Conservation (phyloP, 2,797 vertebrate species). For the Cygnus olor region DNA sequence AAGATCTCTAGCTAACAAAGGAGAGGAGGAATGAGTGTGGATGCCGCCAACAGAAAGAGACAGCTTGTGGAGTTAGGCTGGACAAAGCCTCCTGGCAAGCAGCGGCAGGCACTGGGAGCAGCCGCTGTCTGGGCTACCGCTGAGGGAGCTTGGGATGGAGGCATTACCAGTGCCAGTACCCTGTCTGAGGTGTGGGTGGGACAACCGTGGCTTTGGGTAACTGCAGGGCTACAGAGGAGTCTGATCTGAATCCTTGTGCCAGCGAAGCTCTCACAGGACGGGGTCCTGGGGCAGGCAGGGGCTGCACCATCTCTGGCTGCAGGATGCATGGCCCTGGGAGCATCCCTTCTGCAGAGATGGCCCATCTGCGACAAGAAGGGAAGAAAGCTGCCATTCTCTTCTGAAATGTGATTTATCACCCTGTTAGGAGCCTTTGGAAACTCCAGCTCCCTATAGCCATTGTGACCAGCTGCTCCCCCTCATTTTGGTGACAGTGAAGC, state of each 20-base stretch:
- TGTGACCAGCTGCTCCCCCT: neutral
- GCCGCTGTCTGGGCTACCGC: neutral
- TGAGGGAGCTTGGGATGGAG: neutral
- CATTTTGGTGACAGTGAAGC: neutral
- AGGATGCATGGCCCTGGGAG: neutral
- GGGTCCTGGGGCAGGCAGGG: neutral
- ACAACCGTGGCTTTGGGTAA: neutral
- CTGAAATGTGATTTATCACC: neutral
- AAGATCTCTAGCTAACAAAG: conserved; percentile 10
- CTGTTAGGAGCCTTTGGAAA: neutral
- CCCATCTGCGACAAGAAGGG: neutral
- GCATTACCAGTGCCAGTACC: neutral
- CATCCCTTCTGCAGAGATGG: neutral
- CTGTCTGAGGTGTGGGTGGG: neutral
- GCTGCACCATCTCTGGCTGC: neutral
- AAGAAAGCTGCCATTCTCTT: neutral
- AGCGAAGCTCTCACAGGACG: neutral
- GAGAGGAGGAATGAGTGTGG: neutral
- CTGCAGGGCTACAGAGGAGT: rapidly evolving
- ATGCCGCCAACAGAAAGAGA: neutral
- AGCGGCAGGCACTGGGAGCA: neutral
- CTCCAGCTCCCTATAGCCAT: neutral
- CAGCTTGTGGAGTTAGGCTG: neutral
- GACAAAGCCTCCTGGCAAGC: neutral
- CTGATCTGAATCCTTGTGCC: rapidly evolving